Evolutionary conservation across 2,113 vertebrate species (phyloP).

Genomic region (Bungarus multicinctus): DNA sequence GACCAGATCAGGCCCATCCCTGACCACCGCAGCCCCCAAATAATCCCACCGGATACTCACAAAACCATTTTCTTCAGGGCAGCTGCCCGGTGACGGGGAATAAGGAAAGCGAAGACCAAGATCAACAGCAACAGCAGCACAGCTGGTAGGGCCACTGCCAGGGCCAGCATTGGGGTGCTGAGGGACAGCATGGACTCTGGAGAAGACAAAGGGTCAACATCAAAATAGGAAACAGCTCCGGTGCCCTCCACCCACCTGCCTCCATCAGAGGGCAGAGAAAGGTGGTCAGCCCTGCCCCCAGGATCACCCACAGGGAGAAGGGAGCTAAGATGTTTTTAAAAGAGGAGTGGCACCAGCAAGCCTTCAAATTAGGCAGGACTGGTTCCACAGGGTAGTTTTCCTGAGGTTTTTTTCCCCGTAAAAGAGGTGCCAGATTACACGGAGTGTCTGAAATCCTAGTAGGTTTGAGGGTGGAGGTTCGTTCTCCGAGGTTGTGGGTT

Average conservation of each 20-base stretch:
- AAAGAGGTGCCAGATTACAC: neutral
- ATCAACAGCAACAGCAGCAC: conserved; percentile 8
- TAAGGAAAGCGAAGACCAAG: neutral
- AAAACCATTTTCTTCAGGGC: conserved; percentile 19
- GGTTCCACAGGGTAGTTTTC: neutral
- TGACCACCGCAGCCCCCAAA: too few species aligned
- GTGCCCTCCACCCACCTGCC: neutral
- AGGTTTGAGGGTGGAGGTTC: neutral
- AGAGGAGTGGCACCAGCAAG: neutral
- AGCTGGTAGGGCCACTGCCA: conserved; percentile 15
- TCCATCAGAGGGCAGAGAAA: neutral
- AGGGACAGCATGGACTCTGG: neutral
- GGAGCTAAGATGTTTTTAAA: neutral
- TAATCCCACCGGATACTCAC: conserved; percentile 1
- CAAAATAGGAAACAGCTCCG: neutral
- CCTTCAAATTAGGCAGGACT: neutral
- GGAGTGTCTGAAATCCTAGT: neutral
- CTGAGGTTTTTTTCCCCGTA: neutral
- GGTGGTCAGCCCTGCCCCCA: neutral
- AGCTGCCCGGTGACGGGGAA: neutral
- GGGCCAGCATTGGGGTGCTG: neutral
- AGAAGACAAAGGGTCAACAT: neutral
- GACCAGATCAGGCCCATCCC: neutral
- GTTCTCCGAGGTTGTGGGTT: too few species aligned
- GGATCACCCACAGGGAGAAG: neutral